phyloP scores from a whole-genome alignment of 2,888 invertebrate species.

The Cryptus armator region DNA sequence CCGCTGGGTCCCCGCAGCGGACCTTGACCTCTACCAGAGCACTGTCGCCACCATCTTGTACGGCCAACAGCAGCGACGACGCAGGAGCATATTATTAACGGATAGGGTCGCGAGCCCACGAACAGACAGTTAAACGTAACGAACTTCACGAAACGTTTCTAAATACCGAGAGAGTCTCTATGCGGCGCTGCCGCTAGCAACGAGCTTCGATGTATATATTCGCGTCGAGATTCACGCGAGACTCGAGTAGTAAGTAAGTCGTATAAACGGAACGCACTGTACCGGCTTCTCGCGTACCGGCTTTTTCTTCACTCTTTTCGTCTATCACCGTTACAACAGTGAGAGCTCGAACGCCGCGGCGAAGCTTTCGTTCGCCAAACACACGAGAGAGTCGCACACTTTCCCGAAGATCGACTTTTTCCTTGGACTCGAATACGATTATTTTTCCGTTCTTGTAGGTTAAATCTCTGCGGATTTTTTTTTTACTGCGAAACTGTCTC shows the following conservation, averaged over 20 bases:
- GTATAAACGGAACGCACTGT: conserved; percentile 4
- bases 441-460: not conserved
- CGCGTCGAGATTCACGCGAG: not conserved
- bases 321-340: not conserved
- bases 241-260: not conserved
- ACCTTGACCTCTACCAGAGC: conserved; percentile 71
- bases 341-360: conserved; percentile 7
- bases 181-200: not conserved
- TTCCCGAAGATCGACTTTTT: conserved; percentile 14
- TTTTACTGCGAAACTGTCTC: not conserved
- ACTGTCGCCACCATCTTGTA: conserved; percentile 66
- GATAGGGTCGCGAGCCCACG: conserved; percentile 6
- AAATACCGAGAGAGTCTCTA: conserved; percentile 30
- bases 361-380: conserved; percentile 26
- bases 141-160: conserved; percentile 16
- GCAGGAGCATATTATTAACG: conserved; percentile 41
- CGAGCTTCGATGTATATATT: not conserved
- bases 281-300: conserved; percentile 33
- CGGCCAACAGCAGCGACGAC: conserved; percentile 29
- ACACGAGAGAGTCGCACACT: conserved; percentile 27
- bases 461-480: not conserved
- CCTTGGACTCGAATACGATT: not conserved
- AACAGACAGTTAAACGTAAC: conserved; percentile 1
- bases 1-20: conserved; percentile 57
- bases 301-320: conserved; percentile 28